Percentiles rank a stretch among this genome's conserved stretches.
Evolutionary conservation across 1,140 invertebrate genomes (phyloP).

Genomic region (Ooceraea biroi): DNA sequence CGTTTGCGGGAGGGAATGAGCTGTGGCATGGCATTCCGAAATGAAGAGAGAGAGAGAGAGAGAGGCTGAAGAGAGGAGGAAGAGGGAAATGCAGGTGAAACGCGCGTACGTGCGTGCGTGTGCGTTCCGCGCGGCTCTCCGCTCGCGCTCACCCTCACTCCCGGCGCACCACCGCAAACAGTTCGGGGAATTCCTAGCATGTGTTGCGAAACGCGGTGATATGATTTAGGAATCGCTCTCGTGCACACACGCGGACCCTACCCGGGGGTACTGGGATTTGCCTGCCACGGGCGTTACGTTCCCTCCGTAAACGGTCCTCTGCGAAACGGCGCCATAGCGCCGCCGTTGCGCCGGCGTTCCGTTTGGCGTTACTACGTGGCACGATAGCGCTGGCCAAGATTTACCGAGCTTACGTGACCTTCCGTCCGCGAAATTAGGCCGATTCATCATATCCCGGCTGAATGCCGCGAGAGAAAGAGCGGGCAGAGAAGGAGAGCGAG

Average conservation of each 20-base stretch:
- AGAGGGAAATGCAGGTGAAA: background rate
- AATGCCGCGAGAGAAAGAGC: constrained; percentile 60
- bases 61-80: constrained; percentile 21
- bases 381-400: constrained; percentile 74
- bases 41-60: constrained; percentile 9
- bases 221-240: constrained; percentile 82
- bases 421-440: constrained; percentile 82
- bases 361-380: constrained; percentile 42
- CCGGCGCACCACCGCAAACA: constrained; percentile 69
- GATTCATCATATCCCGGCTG: constrained; percentile 78
- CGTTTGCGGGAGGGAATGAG: constrained; percentile 24
- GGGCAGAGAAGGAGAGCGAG: background rate
- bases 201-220: constrained; percentile 78
- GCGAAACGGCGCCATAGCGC: constrained; percentile 43
- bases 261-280: constrained; percentile 63
- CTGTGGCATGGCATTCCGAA: constrained; percentile 41
- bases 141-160: constrained; percentile 29
- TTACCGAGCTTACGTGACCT: constrained; percentile 81
- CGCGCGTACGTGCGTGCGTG: background rate
- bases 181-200: constrained; percentile 79
- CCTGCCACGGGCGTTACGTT: constrained; percentile 73
- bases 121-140: constrained; percentile 14
- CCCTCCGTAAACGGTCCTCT: constrained; percentile 48
- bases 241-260: constrained; percentile 41
- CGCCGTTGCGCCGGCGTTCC: constrained; percentile 30